These are phyloP conservation scores for Heliconius congener DNA, from an alignment of 1,140 invertebrate species.

Conservation along the genomic window DNA sequence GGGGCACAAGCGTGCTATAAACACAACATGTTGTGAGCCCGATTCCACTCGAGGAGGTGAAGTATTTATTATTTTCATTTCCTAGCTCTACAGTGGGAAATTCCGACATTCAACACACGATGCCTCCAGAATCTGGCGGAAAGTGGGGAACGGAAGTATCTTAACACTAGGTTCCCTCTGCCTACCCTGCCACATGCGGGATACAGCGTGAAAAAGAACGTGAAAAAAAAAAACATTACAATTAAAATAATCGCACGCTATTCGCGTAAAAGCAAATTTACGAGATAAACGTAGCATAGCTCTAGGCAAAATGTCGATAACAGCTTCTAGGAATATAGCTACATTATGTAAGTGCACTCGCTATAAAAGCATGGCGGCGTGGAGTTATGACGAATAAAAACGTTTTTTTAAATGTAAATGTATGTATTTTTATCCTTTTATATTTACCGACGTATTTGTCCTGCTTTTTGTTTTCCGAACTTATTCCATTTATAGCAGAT, in stretches of 20 bases:
- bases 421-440: conserved; percentile 27
- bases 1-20: too few species aligned
- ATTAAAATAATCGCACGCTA: conserved; percentile 7
- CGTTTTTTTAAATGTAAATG: conserved; percentile 22
- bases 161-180: background rate
- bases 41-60: too few species aligned
- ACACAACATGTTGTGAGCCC: too few species aligned
- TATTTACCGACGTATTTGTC: conserved; percentile 2
- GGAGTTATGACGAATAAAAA: conserved; percentile 31
- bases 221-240: background rate
- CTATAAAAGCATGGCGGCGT: conserved; percentile 37
- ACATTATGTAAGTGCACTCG: conserved; percentile 43
- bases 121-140: too few species aligned
- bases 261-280: conserved; percentile 27
- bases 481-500: too few species aligned
- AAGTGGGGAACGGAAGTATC: too few species aligned
- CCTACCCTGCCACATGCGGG: too few species aligned
- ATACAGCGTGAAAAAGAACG: too few species aligned
- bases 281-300: conserved; percentile 41
- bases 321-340: conserved; percentile 44
- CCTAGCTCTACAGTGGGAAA: too few species aligned
- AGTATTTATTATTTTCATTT: too few species aligned
- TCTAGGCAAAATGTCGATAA: conserved; percentile 44
- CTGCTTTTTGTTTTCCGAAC: background rate
- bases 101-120: too few species aligned